Evolutionary conservation across 2,888 invertebrate genomes (phyloP).

Genomic region (Nemapogon koenigi): DNA sequence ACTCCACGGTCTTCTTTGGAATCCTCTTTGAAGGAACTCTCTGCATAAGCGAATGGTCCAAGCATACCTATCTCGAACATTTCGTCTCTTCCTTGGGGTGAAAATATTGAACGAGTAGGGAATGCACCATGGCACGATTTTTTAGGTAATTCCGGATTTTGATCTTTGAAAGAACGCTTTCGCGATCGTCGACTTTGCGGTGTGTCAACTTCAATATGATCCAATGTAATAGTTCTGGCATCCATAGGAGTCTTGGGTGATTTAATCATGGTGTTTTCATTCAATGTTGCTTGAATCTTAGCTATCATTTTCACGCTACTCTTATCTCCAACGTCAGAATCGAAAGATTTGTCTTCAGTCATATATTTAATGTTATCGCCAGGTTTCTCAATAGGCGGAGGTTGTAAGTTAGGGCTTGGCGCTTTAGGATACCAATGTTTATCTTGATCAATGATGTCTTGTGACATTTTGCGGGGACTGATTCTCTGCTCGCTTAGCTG

Average conservation of each 20-base stretch:
- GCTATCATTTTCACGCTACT: conserved; percentile 55
- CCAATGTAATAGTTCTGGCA: conserved; percentile 43
- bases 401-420: conserved; percentile 40
- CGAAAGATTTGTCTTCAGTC: conserved; percentile 50
- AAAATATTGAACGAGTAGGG: conserved; percentile 70
- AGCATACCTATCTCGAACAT: conserved; percentile 70
- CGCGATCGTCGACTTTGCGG: conserved; percentile 29
- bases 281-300: conserved; percentile 53
- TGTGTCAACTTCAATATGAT: conserved; percentile 40
- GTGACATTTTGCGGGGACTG: conserved; percentile 23
- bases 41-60: conserved; percentile 69
- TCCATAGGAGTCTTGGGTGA: conserved; percentile 59
- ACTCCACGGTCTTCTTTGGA: conserved; percentile 82
- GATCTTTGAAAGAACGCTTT: conserved; percentile 40
- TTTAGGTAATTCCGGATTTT: conserved; percentile 54
- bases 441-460: conserved; percentile 34
- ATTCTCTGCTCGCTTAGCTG: conserved; percentile 28
- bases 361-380: conserved; percentile 53
- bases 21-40: conserved; percentile 74
- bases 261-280: conserved; percentile 58
- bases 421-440: conserved; percentile 49
- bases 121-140: conserved; percentile 26
- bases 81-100: conserved; percentile 72
- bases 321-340: conserved; percentile 46
- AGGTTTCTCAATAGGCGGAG: conserved; percentile 47